Evolutionary conservation across 2,888 invertebrate species (phyloP), one percentile per base, ranked within the genome.

Genomic region (Syrista parreyssii): DNA sequence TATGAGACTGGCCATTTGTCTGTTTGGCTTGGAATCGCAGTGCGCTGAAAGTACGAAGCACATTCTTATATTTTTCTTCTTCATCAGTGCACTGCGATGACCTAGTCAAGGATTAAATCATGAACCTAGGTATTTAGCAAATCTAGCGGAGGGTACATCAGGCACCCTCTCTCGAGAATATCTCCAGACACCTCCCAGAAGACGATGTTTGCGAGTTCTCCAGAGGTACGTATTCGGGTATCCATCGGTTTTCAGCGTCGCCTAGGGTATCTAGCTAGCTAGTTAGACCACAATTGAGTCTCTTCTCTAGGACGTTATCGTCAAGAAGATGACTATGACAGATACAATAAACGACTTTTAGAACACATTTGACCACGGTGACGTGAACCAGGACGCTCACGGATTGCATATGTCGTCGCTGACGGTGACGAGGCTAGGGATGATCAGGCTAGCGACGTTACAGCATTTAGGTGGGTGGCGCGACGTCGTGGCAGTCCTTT

Each of bases 161-260:
- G 23, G 23, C 55, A 55, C 55, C 55, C 55, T 55, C 40, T 40
- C 23, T 9, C 55, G 55, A 55, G 55, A 55, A 55, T 55, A 23
- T 55, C 23, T 55, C 55, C 55, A 55, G 71, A 31, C 33, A 71
- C 71, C 32, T 31, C 71, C 71, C 32, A 31, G 71, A 71, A 71
- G 71, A 32, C 32, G 32, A 71, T 9, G 71, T 12, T 32, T 33
- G 33, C 55, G 81, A 84, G 84, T 82, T 82, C 87, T 85, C 84
- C 82, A 85, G 90, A 91, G 91, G 91, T 91, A 91, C 82, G 91
- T 91, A 91, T 82, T 78, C 88, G 86, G 82, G 88, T 88, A 87
- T 88, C 87, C 86, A 87, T 85, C 82, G 85, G 87, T 86, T 88
- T 88, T 82, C 89, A 86, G 86, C 90, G 88, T 91, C 81, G 90